Conservation (phyloP, 2,113 vertebrate genomes). For the Bujurquina vittata region DNA sequence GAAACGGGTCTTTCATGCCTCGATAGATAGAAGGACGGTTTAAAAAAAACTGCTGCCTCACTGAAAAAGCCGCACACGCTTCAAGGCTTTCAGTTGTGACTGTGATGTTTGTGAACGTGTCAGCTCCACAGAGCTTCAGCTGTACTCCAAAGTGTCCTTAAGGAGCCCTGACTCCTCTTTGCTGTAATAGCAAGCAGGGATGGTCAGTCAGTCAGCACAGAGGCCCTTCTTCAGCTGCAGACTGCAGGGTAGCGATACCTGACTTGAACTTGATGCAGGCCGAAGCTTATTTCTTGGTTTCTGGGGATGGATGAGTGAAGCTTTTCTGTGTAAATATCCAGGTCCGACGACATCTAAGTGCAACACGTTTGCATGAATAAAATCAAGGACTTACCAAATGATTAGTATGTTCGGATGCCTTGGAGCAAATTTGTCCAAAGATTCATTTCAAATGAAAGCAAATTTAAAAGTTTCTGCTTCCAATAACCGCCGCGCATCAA, state of each 20-base stretch:
- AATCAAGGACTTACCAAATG: background rate
- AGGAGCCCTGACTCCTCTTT: slow-evolving; percentile 13
- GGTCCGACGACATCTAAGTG: background rate
- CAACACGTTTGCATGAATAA: background rate
- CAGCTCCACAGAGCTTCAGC: slow-evolving; percentile 45
- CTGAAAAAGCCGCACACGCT: slow-evolving; percentile 31
- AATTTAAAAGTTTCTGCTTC: too few species aligned
- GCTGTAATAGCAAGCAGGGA: slow-evolving; percentile 17
- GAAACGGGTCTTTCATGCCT: slow-evolving; percentile 2
- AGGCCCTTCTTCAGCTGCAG: slow-evolving; percentile 9
- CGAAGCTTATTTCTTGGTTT: background rate
- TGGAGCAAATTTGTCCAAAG: too few species aligned
- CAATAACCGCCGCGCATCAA: too few species aligned
- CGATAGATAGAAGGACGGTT: background rate
- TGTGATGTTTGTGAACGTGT: slow-evolving; percentile 39
- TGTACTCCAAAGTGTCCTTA: slow-evolving; percentile 43
- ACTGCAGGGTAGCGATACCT: background rate
- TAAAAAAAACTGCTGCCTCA: background rate
- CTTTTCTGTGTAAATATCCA: background rate
- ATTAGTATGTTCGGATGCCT: background rate
- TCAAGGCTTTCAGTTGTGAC: slow-evolving; percentile 35
- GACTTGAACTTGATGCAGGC: background rate
- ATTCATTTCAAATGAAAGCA: too few species aligned
- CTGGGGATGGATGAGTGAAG: background rate
- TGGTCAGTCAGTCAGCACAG: slow-evolving; percentile 22